Evolutionary conservation across 2,888 invertebrate species (phyloP), one percentile per base, ranked within the genome.

Genomic region (Cephus pulcher): DNA sequence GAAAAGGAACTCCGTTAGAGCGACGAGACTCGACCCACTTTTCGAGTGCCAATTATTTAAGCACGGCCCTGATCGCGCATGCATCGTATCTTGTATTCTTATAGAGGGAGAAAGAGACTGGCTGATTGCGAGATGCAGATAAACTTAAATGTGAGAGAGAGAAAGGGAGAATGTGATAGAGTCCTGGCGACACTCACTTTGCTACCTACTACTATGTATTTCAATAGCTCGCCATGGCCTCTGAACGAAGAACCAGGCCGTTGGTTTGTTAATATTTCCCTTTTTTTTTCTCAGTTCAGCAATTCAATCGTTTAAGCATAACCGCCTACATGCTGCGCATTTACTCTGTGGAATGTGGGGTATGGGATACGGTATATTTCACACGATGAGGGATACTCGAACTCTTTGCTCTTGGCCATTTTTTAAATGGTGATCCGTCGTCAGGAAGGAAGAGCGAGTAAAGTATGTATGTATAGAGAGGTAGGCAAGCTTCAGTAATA

Each of bases 111-210:
- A 69, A 75, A 37, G 35, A 75, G 33, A 37, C 30, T 34, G 35
- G 6, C 69, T 70, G 78, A 75, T 35, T 76, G 79, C 77, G 78
- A 77, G 77, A 81, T 81, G 76, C 76, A 78, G 81, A 82, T 80
- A 78, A 80, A 78, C 76, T 79, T 69, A 68, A 73, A 74, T n/a
- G n/a, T 70, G 77, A 23, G 74, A 74, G 75, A 69, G 77, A 40
- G 34, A 73, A 69, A 78, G 23, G 73, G 73, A 34, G 73, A 69
- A 32, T 1, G 33, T 23, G 78, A 70, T 23, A 23, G 56, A 56
- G 23, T 56, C 40, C 56, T 23, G 56, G 23, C 56, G 56, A 56
- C 56, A 56, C 56, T 56, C 56, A 23, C 56, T 56, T 56, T 56
- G 56, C 23, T 23, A 56, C 23, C 15, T 56, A 56, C 56, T 56